Base-by-base conservation (phyloP, 2,797 vertebrate species). In the Cirrhinus molitorella region DNA sequence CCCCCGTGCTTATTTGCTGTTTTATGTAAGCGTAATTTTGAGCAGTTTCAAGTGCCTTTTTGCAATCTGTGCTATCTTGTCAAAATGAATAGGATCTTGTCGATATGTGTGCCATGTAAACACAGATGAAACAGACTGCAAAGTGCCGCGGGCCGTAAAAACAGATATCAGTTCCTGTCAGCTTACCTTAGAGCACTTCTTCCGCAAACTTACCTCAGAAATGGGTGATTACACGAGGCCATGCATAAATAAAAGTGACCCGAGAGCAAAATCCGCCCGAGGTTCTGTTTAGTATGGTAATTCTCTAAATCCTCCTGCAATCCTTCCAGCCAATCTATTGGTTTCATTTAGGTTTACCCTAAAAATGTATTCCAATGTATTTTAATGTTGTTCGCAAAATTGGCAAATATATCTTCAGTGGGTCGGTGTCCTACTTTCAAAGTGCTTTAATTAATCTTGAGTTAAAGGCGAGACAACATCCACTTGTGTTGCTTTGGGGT, bases 111-210 rank as follows among this genome's bases (percentile, higher is more conserved):
- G 47, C 57, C 70, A 49, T 81, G 67, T 81, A 84, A 86, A 86
- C 67, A 78, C 78, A 75, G 75, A 86, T 76, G 65, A 79, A 70
- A 82, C 79, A 78, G 72, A 63, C 78, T 57, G 59, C 65, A 76
- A 47, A 45, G 5, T 61, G 83, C 85, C 59, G 14, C 31, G 13
- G 61, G 75, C 70, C 45, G 51, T 80, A 82, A 83, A 72, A 85
- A 85, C 70, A 79, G 67, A 83, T 85, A 85, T 87, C 81, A 87
- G 70, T 74, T 70, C 80, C 67, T 81, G 83, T 81, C 71, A 87
- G 71, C 51, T n/a, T 51, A 65, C 67, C 68, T 61, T 53, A 74
- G 49, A 75, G 79, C 79, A 71, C 45, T 45, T 57, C 63, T 88
- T 79, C 61, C 75, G 73, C 51, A 43, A 81, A 80, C 82, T 86